Conservation (phyloP, 2,113 vertebrate species). For the Myiagra hebetior region DNA sequence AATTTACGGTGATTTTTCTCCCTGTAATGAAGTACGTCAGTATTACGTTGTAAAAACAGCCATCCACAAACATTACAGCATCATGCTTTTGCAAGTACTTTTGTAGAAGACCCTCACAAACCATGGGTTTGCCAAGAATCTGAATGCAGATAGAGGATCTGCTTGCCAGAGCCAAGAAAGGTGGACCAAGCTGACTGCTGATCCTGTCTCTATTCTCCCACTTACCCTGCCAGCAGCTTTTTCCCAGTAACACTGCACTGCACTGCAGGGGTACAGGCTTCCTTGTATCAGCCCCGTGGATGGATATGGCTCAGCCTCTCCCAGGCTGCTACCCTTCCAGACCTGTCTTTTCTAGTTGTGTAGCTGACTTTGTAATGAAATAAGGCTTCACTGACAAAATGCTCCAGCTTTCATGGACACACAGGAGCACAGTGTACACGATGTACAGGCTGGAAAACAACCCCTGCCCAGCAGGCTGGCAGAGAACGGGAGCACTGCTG, state of each 20-base stretch:
- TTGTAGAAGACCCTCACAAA: not conserved
- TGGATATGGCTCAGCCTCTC: not conserved
- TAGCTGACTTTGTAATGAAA: not conserved
- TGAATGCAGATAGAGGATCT: not conserved
- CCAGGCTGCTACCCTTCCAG: fast-evolving
- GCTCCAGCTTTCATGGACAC: not conserved
- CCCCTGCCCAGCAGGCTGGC: not conserved
- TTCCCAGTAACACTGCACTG: not conserved
- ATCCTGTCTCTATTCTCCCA: not conserved
- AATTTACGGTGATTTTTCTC: not conserved
- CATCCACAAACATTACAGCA: not conserved
- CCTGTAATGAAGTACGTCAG: not conserved
- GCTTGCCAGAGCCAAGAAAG: not conserved
- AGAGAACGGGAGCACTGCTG: not conserved
- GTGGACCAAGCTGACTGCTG: not conserved
- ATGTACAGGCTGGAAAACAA: not conserved
- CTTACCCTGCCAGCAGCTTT: not conserved
- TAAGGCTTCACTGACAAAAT: not conserved
- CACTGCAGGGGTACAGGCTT: not conserved
- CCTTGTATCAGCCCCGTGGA: not conserved
- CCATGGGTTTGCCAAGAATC: not conserved
- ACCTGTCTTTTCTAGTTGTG: not conserved
- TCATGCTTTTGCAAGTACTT: not conserved
- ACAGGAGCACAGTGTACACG: not conserved
- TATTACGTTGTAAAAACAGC: not conserved